Evolutionary conservation across 2,797 vertebrate species (phyloP).

Genomic region (Tolypeutes matacus): DNA sequence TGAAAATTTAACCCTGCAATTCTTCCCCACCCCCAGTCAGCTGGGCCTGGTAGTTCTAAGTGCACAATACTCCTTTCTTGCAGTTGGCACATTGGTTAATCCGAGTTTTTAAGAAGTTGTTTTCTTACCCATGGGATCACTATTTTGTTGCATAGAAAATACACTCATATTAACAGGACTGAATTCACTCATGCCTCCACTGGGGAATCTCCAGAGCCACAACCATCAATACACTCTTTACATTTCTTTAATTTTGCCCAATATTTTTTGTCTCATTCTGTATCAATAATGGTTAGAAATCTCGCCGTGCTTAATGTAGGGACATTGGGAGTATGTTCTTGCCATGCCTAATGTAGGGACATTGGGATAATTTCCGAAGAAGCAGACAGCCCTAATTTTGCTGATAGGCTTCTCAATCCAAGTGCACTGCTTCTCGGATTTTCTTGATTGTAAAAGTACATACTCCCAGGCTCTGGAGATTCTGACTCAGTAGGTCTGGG

Average conservation of each 20-base stretch:
- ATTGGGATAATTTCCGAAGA: conserved; percentile 61
- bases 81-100: conserved; percentile 9
- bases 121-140: conserved; percentile 36
- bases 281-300: conserved; percentile 49
- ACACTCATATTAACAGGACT: conserved; percentile 5
- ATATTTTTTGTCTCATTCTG: conserved; percentile 33
- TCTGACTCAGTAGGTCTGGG: conserved; percentile 4
- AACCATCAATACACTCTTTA: conserved; percentile 13
- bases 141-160: conserved; percentile 52
- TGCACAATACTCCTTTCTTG: not conserved
- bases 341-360: not conserved
- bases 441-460: not conserved
- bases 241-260: conserved; percentile 53
- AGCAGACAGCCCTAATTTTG: conserved; percentile 1
- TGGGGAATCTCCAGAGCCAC: conserved; percentile 1
- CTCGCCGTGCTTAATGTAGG: conserved; percentile 2
- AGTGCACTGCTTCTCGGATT: not conserved
- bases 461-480: not conserved
- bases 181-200: conserved; percentile 45
- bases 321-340: conserved; percentile 39
- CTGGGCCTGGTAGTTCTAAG: not conserved
- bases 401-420: not conserved
- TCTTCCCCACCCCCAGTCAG: not conserved
- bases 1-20: conserved; percentile 66
- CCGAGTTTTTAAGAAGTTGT: conserved; percentile 54